Base-by-base conservation (phyloP, 2,113 vertebrate genomes). In the Lathamus discolor region DNA sequence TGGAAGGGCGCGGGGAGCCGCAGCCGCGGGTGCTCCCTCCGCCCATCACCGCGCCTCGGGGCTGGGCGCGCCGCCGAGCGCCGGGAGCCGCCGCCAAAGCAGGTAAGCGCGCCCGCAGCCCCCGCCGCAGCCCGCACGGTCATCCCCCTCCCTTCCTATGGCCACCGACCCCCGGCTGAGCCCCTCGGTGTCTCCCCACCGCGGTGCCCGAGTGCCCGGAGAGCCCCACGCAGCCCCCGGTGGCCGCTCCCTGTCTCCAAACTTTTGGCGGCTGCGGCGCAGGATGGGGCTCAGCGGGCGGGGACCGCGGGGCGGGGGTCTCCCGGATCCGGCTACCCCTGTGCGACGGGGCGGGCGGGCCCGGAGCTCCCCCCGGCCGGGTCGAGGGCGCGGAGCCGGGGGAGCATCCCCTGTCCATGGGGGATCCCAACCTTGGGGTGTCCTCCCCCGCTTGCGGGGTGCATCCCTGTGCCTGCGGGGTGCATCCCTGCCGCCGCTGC, bases 191-290 rank as follows among this genome's bases (percentile, higher is more conserved):
- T 23, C 75, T 51, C 62, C 68, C 41, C 43, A 37, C 46, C 27
- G 51, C 59, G 37, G 59, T 52, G 64, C 13, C 43, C 33, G 28
- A 23, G 44, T 37, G 44, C 44, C 69, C 44, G 69, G 55, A 17
- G 39, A 61, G 67, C 62, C 89, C 77, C 83, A 55, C 54, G 59
- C 83, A 75, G 83, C 75, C 64, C 63, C 27, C 69, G 70, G 64
- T 52, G 90, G 64, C 90, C 76, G 59, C 72, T 92, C 90, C 90
- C 66, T 41, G 81, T 83, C 66, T 70, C 86, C 90, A 94, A 94
- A 94, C 86, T 94, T 94, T 94, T 74, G 13, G 86, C 59, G 61
- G 85, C 69, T 55, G 76, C 57, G 76, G 14, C 70, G 37, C 54
- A 8, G 86, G 28, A 9, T 76, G 83, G 46, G 83, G 86, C 57